Percentiles rank a stretch among this genome's conserved stretches.
Evolutionary conservation across 2,113 vertebrate species (phyloP).

Genomic region (Progne subis): DNA sequence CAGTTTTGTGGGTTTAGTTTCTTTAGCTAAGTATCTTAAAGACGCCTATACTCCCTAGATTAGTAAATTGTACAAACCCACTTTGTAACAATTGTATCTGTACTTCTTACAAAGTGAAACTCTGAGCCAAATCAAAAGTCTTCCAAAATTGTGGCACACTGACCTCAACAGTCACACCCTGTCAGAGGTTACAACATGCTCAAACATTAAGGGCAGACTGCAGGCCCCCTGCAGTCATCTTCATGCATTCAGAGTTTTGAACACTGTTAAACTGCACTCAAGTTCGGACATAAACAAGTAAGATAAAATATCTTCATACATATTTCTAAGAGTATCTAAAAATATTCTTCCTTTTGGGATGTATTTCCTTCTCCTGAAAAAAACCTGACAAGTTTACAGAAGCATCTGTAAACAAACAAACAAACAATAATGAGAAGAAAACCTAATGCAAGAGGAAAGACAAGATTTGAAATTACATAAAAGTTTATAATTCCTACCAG

Average conservation of each 20-base stretch:
- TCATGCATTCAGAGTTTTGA: background rate
- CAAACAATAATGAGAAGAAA: background rate
- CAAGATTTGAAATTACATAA: background rate
- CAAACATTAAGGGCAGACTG: background rate
- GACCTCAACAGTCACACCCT: background rate
- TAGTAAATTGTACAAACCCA: background rate
- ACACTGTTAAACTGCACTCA: background rate
- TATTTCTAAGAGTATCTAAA: background rate
- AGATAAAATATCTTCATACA: rapidly evolving
- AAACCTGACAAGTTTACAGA: background rate
- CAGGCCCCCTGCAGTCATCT: background rate
- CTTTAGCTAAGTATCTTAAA: background rate
- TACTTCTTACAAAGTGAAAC: background rate
- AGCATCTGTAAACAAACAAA: background rate
- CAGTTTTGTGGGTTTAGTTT: background rate
- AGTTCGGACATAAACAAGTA: background rate
- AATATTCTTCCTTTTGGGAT: background rate
- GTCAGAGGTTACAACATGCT: background rate
- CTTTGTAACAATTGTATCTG: background rate
- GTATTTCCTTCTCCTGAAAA: background rate
- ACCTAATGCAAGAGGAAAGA: background rate
- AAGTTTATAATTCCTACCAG: background rate
- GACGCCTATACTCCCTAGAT: background rate
- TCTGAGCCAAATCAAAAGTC: background rate
- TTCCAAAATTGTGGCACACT: background rate